Base-by-base conservation (phyloP, 2,888 invertebrate genomes). In the Zaprionus bogoriensis region DNA sequence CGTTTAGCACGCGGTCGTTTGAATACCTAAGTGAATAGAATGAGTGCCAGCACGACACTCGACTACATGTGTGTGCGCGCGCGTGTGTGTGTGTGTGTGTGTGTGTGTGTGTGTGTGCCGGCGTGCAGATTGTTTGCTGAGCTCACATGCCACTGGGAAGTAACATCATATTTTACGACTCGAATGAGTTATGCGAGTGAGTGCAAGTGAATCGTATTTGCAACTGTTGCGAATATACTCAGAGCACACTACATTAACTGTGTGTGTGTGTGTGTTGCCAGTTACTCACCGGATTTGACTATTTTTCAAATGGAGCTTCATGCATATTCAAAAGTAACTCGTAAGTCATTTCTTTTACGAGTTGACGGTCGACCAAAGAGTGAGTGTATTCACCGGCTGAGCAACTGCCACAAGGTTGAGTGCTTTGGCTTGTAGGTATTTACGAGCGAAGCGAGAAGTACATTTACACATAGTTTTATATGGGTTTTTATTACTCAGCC, bases 1-100 rank as follows among this genome's bases (percentile, higher is more conserved):
- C 81, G 84, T 77, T 77, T 80, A 80, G 81, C 74, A 65, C 44
- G 69, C 62, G 74, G 67, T 69, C 69, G 67, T 52, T 52, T 60
- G 58, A 69, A 74, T 66, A 69, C 55, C 65, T 41, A 52, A 70
- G 62, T 48, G 65, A 68, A 46, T 54, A 51, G 45, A 25, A 20
- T 23, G 44, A 46, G 46, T 53, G 45, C 20, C 46, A 28, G 23
- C 20, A 22, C 22, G 47, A 22, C 2, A 7, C 12, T n/a, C n/a
- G n/a, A n/a, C n/a, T n/a, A 36, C 12, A n/a, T 20, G 10, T 19
- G 28, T 12, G 32, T 32, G 32, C 1, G 6, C 4, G 10, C 28
- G 17, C 20, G 14, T 19, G 45, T 12, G 7, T 27, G 32, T 25
- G 32, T 36, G 30, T 4, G 30, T 10, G 20, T 14, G 30, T 10